Evolutionary conservation across 2,113 vertebrate genomes (phyloP).

Genomic region (Gavialis gangeticus): DNA sequence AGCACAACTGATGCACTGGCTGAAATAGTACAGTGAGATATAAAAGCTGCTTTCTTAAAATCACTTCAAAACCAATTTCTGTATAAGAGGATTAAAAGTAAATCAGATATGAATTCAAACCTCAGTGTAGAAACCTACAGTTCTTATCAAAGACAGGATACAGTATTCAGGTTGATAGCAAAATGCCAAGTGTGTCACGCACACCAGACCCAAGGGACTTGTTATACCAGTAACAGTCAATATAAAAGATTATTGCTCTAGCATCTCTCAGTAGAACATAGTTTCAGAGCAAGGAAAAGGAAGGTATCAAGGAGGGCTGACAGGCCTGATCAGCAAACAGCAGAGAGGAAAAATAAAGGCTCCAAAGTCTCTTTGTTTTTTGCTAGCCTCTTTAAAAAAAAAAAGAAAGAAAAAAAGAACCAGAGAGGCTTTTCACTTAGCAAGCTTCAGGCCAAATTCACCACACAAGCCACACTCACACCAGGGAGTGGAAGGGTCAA

Average conservation of each 20-base stretch:
- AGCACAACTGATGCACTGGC: conserved; percentile 60
- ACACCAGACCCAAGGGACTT: conserved; percentile 41
- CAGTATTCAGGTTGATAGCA: conserved; percentile 71
- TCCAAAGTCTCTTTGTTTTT: background rate
- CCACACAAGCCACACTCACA: rapidly evolving
- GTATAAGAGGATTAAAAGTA: conserved; percentile 80
- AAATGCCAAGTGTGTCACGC: conserved; percentile 16
- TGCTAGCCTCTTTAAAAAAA: conserved; percentile 22
- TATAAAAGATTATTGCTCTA: conserved; percentile 83
- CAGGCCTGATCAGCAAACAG: conserved; percentile 42
- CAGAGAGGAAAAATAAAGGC: conserved; percentile 14
- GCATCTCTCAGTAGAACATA: conserved; percentile 70
- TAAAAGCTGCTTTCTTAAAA: conserved; percentile 78
- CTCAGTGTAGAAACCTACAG: conserved; percentile 82
- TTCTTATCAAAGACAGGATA: conserved; percentile 75
- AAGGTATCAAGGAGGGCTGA: conserved; percentile 3
- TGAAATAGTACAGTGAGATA: conserved; percentile 62
- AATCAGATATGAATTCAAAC: conserved; percentile 74
- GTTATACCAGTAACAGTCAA: conserved; percentile 63
- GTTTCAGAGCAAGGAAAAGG: conserved; percentile 43
- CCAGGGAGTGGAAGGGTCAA: background rate
- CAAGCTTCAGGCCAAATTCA: background rate
- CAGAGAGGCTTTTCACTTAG: background rate
- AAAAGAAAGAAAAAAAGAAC: background rate
- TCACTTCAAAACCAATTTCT: conserved; percentile 77